A percentile compares a stretch with the other conserved stretches of the same genome.
These are phyloP conservation scores for Coelinius sp. DNA, from an alignment of 2,888 invertebrate species.

Conservation along the genomic window DNA sequence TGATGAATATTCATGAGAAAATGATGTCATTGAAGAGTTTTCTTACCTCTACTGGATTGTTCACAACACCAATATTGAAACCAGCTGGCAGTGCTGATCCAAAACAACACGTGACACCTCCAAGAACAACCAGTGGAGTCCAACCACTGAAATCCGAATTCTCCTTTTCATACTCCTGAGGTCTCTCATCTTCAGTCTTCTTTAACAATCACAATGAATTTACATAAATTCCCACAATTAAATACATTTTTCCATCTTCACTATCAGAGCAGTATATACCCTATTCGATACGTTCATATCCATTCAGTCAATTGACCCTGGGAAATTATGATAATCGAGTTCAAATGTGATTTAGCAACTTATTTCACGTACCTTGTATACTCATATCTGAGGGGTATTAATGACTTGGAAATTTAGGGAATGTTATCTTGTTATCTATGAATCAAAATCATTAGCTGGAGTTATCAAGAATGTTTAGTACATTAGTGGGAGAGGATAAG, in stretches of 20 bases:
- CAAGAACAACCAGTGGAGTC: conserved; percentile 78
- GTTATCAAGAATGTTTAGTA: too few relatives aligned
- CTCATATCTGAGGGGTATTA: too few relatives aligned
- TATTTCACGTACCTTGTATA: too few relatives aligned
- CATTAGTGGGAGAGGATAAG: too few relatives aligned
- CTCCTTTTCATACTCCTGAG: not conserved
- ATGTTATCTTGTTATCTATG: not conserved
- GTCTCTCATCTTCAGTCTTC: conserved; percentile 8
- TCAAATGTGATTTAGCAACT: too few relatives aligned
- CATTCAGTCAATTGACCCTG: not conserved
- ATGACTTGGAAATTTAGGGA: not conserved
- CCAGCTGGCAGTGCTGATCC: conserved; percentile 88
- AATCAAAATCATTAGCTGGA: not conserved
- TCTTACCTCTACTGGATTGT: conserved; percentile 82
- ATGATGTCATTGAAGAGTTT: not conserved
- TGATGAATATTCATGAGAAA: too few relatives aligned
- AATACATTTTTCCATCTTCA: not conserved
- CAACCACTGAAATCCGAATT: conserved; percentile 72
- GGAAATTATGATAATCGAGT: not conserved
- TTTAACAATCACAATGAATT: not conserved
- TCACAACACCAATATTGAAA: conserved; percentile 89
- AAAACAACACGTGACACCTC: conserved; percentile 80
- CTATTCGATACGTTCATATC: not conserved
- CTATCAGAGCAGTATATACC: not conserved
- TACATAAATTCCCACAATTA: not conserved